phyloP scores from a whole-genome alignment of 2,113 vertebrate species.

The Onychostoma macrolepis region DNA sequence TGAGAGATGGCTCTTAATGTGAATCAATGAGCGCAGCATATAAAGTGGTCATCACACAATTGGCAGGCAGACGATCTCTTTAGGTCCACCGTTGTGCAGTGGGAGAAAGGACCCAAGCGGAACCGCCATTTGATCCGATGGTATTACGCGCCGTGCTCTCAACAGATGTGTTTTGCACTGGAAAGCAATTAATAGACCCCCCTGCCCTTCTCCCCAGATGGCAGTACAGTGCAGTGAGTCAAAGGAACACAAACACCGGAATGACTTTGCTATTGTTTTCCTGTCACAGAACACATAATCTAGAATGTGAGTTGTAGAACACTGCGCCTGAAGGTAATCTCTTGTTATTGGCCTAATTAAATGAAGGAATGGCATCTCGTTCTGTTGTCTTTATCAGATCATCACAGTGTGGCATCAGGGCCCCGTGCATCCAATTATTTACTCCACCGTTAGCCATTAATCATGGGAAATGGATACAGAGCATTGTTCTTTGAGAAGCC shows the following conservation, averaged over 20 bases:
- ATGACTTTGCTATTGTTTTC: slow-evolving; percentile 40
- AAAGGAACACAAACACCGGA: slow-evolving; percentile 13
- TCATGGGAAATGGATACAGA: slow-evolving; percentile 29
- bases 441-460: slow-evolving; percentile 36
- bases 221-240: background rate
- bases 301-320: slow-evolving; percentile 35
- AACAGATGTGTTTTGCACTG: slow-evolving; percentile 40
- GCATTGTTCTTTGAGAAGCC: slow-evolving; percentile 16
- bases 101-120: slow-evolving; percentile 39
- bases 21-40: slow-evolving; percentile 71
- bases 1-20: slow-evolving; percentile 70
- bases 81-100: slow-evolving; percentile 53
- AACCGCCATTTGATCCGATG: slow-evolving; percentile 59
- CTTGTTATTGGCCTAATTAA: slow-evolving; percentile 51
- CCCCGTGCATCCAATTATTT: slow-evolving; percentile 42
- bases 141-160: slow-evolving; percentile 19
- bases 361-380: slow-evolving; percentile 23
- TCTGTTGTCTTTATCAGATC: slow-evolving; percentile 37
- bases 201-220: slow-evolving; percentile 12
- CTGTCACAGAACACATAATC: slow-evolving; percentile 16
- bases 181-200: slow-evolving; percentile 49
- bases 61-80: slow-evolving; percentile 58
- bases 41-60: slow-evolving; percentile 67
- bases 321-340: slow-evolving; percentile 40
- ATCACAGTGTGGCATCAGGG: background rate